Base-by-base conservation (phyloP, 2,797 vertebrate species). In the Intellagama lesueurii region DNA sequence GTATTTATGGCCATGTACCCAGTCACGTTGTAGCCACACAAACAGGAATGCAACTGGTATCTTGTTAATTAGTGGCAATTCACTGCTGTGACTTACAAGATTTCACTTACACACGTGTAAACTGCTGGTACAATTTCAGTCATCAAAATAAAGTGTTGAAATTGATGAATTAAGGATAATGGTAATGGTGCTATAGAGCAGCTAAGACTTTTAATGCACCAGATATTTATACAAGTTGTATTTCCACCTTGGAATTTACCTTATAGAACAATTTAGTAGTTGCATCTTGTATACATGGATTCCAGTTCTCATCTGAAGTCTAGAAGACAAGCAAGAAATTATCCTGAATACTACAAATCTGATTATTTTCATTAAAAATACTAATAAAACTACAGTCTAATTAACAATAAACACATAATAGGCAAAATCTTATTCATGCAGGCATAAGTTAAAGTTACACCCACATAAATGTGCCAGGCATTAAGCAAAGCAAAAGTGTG, bases 271-370 rank as follows among this genome's bases (percentile, higher is more conserved):
- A 96, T 92, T 98, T 98, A 88, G 98, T 96, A 91, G 98, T 97
- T 96, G 99, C 98, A 97, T 99, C 98, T 95, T 99, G 96, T 88
- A 99, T 97, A 96, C 98, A 99, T 5, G 99, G 99, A 81, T 97
- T 98, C 99, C 99, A 99, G 94, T 98, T 97, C 89, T 98, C 93
- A 96, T 99, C 98, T 81, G 98, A 97, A 7, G 99, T 99, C 99
- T 99, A 94, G 93, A 96, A 96, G 90, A 7, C 24, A 52, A 90
- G 69, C 90, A 86, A 24, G 92, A 89, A 86, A 28, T 88, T 81
- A 92, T 44, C 81, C 8, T 49, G 75, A 0, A 40, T 44, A 2
- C 12, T 85, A 86, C 11, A 75, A 8, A 52, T 69, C 70, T 47
- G 44, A 83, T 11, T 75, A 17, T 40, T 75, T 75, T 75, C 35